phyloP scores from a whole-genome alignment of 2,113 vertebrate genomes.

The Notiomystis cincta region DNA sequence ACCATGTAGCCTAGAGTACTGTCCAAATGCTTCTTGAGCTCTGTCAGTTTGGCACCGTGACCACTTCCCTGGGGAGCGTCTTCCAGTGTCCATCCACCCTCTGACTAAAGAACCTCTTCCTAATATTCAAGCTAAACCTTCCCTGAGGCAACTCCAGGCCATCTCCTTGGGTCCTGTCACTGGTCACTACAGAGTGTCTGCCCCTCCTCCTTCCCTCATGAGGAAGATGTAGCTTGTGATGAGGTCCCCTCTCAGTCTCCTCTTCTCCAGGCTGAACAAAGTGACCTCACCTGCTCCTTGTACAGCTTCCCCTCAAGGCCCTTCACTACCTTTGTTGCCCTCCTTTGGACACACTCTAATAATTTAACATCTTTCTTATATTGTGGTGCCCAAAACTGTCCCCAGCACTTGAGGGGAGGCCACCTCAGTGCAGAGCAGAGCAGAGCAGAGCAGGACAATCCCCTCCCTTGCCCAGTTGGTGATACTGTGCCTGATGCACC shows the following conservation, averaged over 20 bases:
- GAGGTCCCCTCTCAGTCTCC: neutral
- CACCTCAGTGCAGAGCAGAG: rapidly evolving
- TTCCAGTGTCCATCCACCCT: neutral
- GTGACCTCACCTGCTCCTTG: neutral
- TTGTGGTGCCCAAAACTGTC: neutral
- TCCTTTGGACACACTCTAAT: rapidly evolving
- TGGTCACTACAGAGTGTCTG: neutral
- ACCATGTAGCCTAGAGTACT: too few relatives aligned
- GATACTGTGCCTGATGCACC: neutral
- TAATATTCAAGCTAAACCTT: neutral
- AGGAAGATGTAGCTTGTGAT: neutral
- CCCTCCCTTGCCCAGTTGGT: rapidly evolving
- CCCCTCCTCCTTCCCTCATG: neutral
- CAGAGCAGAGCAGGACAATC: neutral
- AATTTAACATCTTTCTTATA: neutral
- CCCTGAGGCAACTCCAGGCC: rapidly evolving
- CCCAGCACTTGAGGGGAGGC: rapidly evolving
- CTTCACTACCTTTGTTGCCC: neutral
- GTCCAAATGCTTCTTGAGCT: neutral
- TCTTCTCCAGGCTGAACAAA: neutral
- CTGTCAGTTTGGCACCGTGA: neutral
- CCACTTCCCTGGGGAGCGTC: neutral
- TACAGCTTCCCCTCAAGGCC: neutral
- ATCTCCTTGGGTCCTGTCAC: neutral
- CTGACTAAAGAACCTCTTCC: neutral